Base-by-base conservation (phyloP, 2,113 vertebrate genomes). In the Nymphicus hollandicus region DNA sequence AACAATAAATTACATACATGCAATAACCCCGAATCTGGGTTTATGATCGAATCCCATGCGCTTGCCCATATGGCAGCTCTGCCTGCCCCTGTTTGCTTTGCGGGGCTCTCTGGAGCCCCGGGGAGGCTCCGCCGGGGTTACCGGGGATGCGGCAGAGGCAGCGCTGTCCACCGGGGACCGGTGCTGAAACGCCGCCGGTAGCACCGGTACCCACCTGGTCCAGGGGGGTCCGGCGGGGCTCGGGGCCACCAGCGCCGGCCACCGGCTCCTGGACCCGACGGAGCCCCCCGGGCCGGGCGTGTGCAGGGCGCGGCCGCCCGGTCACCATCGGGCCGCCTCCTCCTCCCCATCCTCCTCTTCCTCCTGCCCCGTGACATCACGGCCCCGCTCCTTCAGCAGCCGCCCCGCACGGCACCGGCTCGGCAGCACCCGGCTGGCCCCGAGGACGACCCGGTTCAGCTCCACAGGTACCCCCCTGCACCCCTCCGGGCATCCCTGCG, bases 1-100 rank as follows among this genome's bases (percentile, higher is more conserved):
- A 98, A 24, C 65, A 81, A 50, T 43, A 97, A 89, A 97, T 97
- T 4, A n/a, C 35, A 78, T 56, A 28, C 20, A 98, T 97, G 98
- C 98, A 98, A 98, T 98, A 98, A 98, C 98, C 97, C 88, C 97
- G 84, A 94, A 87, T 80, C 86, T 92, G 97, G 98, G 97, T 98
- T 98, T 98, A 98, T 97, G 98, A 97, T 98, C 98, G 97, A 81
- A 98, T 97, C 97, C 98, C 98, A 98, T 98, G 97, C 97, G 98
- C 98, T 98, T 98, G 97, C 98, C 98, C 98, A 98, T 98, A 98
- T 98, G 98, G 98, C 98, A 96, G 95, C 97, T 95, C 96, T 91
- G 95, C 9, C 69, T 90, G 92, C 20, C 83, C 80, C 66, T 80
- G 64, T 93, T 84, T 93, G 94, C 35, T 91, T 25, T 83, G 90